Base-by-base conservation (phyloP, 1,140 invertebrate genomes). In the Cydia strobilella region DNA sequence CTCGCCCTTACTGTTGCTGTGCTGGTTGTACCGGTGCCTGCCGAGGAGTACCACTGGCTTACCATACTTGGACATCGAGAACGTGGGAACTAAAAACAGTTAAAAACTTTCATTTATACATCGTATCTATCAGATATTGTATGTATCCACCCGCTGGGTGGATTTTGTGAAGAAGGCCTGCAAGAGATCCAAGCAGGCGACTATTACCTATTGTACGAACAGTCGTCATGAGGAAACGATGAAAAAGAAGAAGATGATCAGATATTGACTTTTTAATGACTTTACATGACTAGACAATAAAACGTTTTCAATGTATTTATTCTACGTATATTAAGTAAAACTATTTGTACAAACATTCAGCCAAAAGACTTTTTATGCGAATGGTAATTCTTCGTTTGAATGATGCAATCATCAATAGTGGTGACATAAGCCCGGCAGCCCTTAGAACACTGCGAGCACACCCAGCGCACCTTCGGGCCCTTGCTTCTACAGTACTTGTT, bases 361-460 rank as follows among this genome's bases (percentile, higher is more conserved):
- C 31, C 66, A 0, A 7, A 31, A 35, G 2, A 35, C 69, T 72
- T 72, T 5, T 18, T 18, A 72, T 85, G 84, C 39, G 75, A 81
- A 54, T 86, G 84, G 25, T 74, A 13, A 18, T 80, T 63, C 9
- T 74, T 72, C 27, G 42, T 27, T 65, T 72, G 71, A 0, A 83
- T 45, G 18, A 86, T 77, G 10, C 45, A 27, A 23, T 78, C 75
- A 9, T 79, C 75, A 20, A 84, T 3, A 4, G 84, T 85, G 23
- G 62, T 69, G 27, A 86, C 69, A 0, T 72, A 80, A 1, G 84
- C 84, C 31, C 77, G 76, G 54, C 88, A 88, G 0, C 83, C 80
- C 9, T 31, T 45, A 3, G 69, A 75, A 5, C 76, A 77, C 23
- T 76, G 83, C 7, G 76, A 77, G 74, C 86, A 89, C 2, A 80